These are phyloP conservation scores for Holcopasites calliopsidis DNA, from an alignment of 1,140 invertebrate genomes.

Conservation along the genomic window DNA sequence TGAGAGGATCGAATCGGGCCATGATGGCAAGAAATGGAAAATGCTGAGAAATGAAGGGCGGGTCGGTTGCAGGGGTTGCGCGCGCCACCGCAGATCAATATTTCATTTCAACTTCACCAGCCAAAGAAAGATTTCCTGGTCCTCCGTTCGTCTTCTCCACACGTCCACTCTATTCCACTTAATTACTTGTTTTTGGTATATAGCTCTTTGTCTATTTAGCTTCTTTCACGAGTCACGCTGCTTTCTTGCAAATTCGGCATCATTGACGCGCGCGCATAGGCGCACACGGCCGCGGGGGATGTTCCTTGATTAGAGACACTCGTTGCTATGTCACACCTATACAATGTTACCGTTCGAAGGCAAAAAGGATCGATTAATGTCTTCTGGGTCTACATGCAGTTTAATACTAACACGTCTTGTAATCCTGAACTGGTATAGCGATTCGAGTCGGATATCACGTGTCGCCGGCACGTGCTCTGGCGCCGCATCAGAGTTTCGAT, in stretches of 20 bases:
- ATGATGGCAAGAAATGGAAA: slow-evolving; percentile 32
- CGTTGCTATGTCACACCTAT: too few species aligned
- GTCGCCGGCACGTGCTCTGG: slow-evolving; percentile 15
- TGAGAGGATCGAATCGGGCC: background rate
- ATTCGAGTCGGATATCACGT: background rate
- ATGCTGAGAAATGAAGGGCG: slow-evolving; percentile 67
- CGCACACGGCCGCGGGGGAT: too few species aligned
- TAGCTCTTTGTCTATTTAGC: background rate
- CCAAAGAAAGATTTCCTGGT: slow-evolving; percentile 36
- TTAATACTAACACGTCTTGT: background rate
- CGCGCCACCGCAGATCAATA: slow-evolving; percentile 79
- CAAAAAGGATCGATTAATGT: background rate
- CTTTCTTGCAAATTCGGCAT: too few species aligned
- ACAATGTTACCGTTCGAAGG: background rate
- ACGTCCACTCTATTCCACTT: slow-evolving; percentile 8
- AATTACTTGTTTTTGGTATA: slow-evolving; percentile 52
- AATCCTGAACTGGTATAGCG: background rate
- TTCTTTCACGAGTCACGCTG: too few species aligned
- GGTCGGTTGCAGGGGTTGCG: slow-evolving; percentile 78
- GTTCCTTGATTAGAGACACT: too few species aligned
- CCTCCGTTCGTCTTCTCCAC: slow-evolving; percentile 56
- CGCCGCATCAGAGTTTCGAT: background rate
- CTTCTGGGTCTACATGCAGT: too few species aligned
- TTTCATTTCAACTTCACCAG: slow-evolving; percentile 76
- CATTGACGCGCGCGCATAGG: too few species aligned